phyloP scores from a whole-genome alignment of 2,113 vertebrate species.

The Actenoides hombroni region DNA sequence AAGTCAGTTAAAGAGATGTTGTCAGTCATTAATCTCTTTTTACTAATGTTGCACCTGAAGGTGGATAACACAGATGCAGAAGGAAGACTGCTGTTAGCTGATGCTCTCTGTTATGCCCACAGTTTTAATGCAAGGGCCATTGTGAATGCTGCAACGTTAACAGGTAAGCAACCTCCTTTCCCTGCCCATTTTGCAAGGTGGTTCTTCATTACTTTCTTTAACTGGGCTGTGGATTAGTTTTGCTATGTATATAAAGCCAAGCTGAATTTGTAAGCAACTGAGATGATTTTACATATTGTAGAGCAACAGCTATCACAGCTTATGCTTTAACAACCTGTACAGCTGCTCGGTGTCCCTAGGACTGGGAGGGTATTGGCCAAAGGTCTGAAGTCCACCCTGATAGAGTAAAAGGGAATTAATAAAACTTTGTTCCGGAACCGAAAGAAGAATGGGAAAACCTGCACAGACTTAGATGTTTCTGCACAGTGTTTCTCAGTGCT shows the following conservation, averaged over 20 bases:
- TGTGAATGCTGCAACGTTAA: slow-evolving; percentile 92
- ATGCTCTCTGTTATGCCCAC: slow-evolving; percentile 93
- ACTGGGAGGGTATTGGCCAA: neutral
- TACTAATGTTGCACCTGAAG: slow-evolving; percentile 65
- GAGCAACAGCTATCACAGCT: neutral
- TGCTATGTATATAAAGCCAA: neutral
- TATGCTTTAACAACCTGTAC: neutral
- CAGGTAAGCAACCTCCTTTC: slow-evolving; percentile 76
- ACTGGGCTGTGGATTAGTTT: neutral
- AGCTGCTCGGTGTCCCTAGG: neutral
- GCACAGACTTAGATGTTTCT: rapidly evolving
- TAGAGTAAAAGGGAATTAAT: too few relatives aligned
- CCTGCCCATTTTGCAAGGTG: neutral
- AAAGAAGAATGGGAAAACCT: neutral
- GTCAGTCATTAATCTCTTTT: neutral
- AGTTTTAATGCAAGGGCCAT: slow-evolving; percentile 87
- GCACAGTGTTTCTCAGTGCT: neutral
- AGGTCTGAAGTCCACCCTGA: too few relatives aligned
- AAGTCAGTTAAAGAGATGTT: neutral
- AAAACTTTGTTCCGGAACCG: too few relatives aligned
- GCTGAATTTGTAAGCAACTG: neutral
- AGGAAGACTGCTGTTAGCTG: slow-evolving; percentile 90
- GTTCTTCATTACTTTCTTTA: neutral
- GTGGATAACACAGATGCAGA: slow-evolving; percentile 97
- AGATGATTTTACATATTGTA: neutral